Conservation (phyloP, 2,888 invertebrate species). For the Lysandra coridon region DNA sequence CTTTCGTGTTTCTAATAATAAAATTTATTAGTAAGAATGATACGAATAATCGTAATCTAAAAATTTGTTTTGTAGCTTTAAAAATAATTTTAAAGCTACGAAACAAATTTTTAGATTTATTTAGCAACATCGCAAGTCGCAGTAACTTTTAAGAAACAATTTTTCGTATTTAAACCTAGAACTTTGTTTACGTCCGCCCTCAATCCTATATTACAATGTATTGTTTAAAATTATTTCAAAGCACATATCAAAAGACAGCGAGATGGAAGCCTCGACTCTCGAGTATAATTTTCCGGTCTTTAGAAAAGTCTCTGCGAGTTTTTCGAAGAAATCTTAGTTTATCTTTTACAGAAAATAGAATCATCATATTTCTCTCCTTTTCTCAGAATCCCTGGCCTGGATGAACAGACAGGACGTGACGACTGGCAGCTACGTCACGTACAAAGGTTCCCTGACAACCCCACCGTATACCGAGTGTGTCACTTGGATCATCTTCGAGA, state of each 20-base stretch:
- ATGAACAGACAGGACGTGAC: constrained; percentile 84
- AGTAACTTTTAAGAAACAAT: too few relatives aligned
- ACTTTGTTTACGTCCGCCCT: too few relatives aligned
- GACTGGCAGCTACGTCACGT: constrained; percentile 86
- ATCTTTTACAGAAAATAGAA: neutral
- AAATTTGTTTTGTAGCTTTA: too few relatives aligned
- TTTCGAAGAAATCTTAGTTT: neutral
- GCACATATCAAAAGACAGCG: neutral
- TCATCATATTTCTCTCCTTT: neutral
- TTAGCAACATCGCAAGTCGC: too few relatives aligned
- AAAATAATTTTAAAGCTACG: too few relatives aligned
- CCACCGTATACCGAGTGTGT: constrained; percentile 87
- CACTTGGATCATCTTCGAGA: constrained; percentile 87
- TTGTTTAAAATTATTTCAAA: neutral
- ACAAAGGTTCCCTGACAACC: constrained; percentile 86
- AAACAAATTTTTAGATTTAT: neutral
- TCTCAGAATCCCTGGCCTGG: constrained; percentile 84
- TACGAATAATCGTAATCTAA: too few relatives aligned
- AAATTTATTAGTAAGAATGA: too few relatives aligned
- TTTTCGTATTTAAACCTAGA: too few relatives aligned
- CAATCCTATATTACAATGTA: too few relatives aligned
- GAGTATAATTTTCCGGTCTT: neutral
- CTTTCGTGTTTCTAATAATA: too few relatives aligned
- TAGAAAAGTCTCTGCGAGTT: neutral
- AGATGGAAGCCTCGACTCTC: neutral